Base-by-base conservation (phyloP, 2,888 invertebrate species). In the Zygothrica quintamaculata region DNA sequence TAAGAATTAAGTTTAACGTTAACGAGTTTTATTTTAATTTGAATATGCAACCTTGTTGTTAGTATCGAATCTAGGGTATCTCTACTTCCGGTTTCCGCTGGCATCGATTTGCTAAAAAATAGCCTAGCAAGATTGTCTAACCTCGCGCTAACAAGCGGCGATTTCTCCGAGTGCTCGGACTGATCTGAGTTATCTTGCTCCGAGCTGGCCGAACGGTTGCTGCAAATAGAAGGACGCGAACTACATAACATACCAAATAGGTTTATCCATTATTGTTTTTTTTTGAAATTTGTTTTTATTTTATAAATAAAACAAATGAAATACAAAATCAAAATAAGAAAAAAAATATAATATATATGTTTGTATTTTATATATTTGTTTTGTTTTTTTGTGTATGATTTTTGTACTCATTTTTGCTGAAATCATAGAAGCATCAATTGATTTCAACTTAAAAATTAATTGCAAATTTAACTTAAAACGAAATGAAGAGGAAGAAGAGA, bases 41-140 rank as follows among this genome's bases (percentile, higher is more conserved):
- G 65, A 77, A 77, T 67, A 74, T 76, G 88, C 88, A 91, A 91
- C 91, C 91, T 91, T 88, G 90, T 91, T 88, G 90, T 89, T 80
- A 90, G 89, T 86, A 90, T 89, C 80, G 91, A 90, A 86, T 91
- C 90, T 88, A 90, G 87, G 80, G 89, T 90, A 88, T 90, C 90
- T 90, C 90, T 90, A 90, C 89, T 90, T 88, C 90, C 90, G 88
- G 84, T 84, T 84, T 91, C 90, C 89, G 90, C 87, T 88, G 91
- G 88, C 89, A 90, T 88, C 87, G 90, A 90, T 89, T 93, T 93
- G 91, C 93, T 93, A 91, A 95, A 95, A 82, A 96, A 92, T 86
- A 95, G 91, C 89, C 95, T 95, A 18, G 95, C 95, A 58, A 96
- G 91, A 64, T 94, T 95, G 90, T 96, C 96, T 78, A 94, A 94